These are phyloP conservation scores for Enteromius viviparus DNA, from an alignment of 2,797 vertebrate species.

Conservation along the genomic window DNA sequence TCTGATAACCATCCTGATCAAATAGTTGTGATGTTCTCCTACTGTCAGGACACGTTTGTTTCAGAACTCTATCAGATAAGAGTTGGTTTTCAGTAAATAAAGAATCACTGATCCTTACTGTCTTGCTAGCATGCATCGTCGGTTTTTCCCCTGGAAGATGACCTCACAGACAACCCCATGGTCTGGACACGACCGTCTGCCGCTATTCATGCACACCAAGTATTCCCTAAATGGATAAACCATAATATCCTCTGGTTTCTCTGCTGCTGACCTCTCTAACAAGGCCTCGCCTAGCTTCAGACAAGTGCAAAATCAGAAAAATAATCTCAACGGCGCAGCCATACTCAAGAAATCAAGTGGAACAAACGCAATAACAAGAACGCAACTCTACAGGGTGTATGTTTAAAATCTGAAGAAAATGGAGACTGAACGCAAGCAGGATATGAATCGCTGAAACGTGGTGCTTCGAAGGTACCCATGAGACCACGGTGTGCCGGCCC, in stretches of 20 bases:
- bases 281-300: not conserved
- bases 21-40: not conserved
- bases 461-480: conserved; percentile 20
- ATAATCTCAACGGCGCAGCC: conserved; percentile 9
- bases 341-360: conserved; percentile 29
- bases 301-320: conserved; percentile 26
- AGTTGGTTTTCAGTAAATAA: conserved; percentile 48
- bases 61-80: conserved; percentile 31
- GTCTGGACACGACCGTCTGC: conserved; percentile 44
- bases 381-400: not conserved
- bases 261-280: conserved; percentile 22
- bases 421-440: not conserved
- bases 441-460: not conserved
- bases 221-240: conserved; percentile 59
- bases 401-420: conserved; percentile 2
- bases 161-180: conserved; percentile 43
- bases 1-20: conserved; percentile 8
- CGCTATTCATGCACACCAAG: conserved; percentile 54
- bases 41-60: conserved; percentile 10
- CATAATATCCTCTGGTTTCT: conserved; percentile 40
- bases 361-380: conserved; percentile 24
- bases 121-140: conserved; percentile 35
- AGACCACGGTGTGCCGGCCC: conserved; percentile 6
- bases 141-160: conserved; percentile 28
- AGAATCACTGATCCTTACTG: conserved; percentile 39